Percentiles rank a stretch among this genome's conserved stretches.
Conservation (phyloP, 1,140 invertebrate species). For the Pseudomyrmex pallidus region DNA sequence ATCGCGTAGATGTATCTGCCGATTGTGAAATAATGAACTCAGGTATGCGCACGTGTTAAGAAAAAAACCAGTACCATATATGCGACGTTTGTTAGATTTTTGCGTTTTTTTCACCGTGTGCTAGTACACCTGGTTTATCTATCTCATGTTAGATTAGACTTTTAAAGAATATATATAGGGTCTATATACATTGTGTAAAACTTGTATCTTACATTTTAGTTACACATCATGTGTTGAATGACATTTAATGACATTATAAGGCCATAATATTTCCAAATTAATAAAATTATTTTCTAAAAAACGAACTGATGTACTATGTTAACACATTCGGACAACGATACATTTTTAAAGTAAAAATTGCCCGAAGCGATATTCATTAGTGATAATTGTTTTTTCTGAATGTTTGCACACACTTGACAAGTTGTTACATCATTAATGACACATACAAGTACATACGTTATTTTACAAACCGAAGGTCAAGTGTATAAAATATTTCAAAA, state of each 20-base stretch:
- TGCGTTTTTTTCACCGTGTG: background rate
- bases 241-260: background rate
- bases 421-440: no score
- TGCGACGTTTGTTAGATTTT: background rate
- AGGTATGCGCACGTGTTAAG: background rate
- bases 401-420: no score
- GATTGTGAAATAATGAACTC: slow-evolving; percentile 28
- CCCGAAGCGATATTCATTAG: background rate
- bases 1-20: background rate
- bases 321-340: no score
- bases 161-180: no score
- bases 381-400: no score
- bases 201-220: background rate
- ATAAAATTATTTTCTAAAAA: background rate
- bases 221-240: background rate
- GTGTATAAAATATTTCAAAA: no score
- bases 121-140: no score
- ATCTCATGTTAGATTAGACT: no score
- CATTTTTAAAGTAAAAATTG: no score
- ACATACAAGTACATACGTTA: no score
- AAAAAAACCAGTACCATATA: background rate
- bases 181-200: no score
- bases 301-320: background rate
- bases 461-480: no score
- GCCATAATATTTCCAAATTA: background rate